Evolutionary conservation across 2,113 vertebrate species (phyloP).

Genomic region (Furnarius figulus): DNA sequence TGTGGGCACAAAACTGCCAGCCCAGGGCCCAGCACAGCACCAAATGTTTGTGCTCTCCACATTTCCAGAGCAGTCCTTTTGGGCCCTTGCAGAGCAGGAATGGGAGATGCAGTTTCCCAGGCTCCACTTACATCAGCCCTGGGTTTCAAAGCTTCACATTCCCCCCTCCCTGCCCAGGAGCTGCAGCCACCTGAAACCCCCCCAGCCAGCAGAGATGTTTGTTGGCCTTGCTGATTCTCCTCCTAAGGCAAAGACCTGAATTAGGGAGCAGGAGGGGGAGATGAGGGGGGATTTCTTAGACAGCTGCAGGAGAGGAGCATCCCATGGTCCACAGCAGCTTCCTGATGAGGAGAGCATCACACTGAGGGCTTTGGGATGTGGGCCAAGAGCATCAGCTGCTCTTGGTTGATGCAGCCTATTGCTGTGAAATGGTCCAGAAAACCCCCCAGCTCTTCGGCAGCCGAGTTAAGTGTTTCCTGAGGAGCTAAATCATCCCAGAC

Average conservation of each 20-base stretch:
- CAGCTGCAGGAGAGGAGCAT: neutral
- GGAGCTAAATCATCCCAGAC: neutral
- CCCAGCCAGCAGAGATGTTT: neutral
- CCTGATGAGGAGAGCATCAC: neutral
- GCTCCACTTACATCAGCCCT: neutral
- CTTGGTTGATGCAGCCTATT: constrained; percentile 9
- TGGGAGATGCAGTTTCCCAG: neutral
- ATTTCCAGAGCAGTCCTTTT: neutral
- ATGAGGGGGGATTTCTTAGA: neutral
- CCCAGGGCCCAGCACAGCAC: neutral
- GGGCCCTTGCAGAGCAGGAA: neutral
- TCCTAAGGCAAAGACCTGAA: rapidly evolving
- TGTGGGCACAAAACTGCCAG: neutral
- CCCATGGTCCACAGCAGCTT: neutral
- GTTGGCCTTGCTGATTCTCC: rapidly evolving
- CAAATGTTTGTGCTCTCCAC: neutral
- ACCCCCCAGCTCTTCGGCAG: neutral
- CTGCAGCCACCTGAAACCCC: neutral
- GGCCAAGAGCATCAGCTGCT: constrained; percentile 31
- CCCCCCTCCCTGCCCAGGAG: neutral
- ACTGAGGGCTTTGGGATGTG: neutral
- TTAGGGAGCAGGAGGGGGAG: neutral
- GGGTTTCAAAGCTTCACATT: neutral
- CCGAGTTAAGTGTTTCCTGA: neutral
- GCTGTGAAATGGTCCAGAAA: constrained; percentile 64